phyloP scores from a whole-genome alignment of 2,797 vertebrate genomes.

The Galaxias olidus region DNA sequence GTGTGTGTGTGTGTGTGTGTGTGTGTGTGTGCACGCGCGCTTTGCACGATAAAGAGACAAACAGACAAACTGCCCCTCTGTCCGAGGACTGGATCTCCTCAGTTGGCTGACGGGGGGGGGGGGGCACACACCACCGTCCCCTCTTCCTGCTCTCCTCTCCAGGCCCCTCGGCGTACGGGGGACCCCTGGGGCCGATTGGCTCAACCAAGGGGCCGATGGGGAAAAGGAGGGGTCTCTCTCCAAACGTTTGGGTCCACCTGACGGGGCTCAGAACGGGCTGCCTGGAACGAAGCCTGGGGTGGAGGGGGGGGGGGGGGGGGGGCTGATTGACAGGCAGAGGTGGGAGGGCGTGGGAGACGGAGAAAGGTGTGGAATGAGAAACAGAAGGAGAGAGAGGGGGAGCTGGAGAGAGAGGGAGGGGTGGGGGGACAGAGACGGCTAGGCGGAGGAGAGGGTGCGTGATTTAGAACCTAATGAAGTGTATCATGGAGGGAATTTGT shows the following conservation, averaged over 20 bases:
- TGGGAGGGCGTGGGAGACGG: not conserved
- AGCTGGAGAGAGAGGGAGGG: not conserved
- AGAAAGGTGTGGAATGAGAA: slow-evolving; percentile 15
- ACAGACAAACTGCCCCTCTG: too few relatives aligned
- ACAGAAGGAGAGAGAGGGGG: slow-evolving; percentile 2
- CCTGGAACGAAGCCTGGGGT: not conserved
- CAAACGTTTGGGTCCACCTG: too few relatives aligned
- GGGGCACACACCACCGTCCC: too few relatives aligned
- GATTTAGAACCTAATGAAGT: slow-evolving; percentile 39
- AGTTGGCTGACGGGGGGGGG: too few relatives aligned
- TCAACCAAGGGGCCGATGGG: too few relatives aligned
- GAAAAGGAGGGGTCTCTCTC: not conserved
- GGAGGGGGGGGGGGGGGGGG: not conserved
- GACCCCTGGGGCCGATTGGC: too few relatives aligned
- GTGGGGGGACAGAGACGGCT: too few relatives aligned
- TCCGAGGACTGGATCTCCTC: too few relatives aligned
- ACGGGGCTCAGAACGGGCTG: not conserved
- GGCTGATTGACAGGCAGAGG: not conserved
- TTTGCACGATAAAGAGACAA: not conserved
- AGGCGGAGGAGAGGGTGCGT: not conserved
- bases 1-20: slow-evolving; percentile 26
- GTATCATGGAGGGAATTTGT: slow-evolving; percentile 45
- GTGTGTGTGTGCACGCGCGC: slow-evolving; percentile 14
- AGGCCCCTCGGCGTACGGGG: too few relatives aligned
- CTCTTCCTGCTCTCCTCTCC: too few relatives aligned